phyloP scores from a whole-genome alignment of 2,113 vertebrate genomes.

The Gopherus flavomarginatus region DNA sequence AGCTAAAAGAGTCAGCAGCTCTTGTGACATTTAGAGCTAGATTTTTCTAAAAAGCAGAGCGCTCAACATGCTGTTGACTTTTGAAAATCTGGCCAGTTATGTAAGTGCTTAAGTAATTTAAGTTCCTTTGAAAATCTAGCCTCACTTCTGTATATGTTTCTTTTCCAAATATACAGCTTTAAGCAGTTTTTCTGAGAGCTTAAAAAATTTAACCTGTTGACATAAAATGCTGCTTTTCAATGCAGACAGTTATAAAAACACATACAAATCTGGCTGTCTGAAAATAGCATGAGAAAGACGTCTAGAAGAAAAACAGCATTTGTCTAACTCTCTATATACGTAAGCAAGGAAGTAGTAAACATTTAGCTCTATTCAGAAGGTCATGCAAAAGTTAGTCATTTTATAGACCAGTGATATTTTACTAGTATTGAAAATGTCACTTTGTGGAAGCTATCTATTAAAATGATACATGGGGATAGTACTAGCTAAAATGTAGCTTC shows the following conservation, averaged over 20 bases:
- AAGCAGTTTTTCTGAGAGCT: constrained; percentile 34
- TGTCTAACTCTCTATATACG: background rate
- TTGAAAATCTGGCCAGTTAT: no score
- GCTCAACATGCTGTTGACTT: no score
- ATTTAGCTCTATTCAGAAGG: background rate
- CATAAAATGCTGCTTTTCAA: background rate
- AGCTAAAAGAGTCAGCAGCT: background rate
- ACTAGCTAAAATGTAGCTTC: background rate
- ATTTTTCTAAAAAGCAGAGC: background rate
- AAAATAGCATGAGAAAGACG: background rate
- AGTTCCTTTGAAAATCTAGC: no score
- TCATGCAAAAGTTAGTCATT: background rate
- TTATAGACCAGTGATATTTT: background rate
- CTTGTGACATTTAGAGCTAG: background rate
- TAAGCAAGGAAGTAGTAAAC: background rate
- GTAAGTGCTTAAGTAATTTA: no score
- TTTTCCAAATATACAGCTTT: background rate
- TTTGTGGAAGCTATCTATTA: background rate
- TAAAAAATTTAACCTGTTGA: background rate
- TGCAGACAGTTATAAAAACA: background rate
- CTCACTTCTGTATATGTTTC: no score
- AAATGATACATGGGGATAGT: background rate
- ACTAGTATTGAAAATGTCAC: background rate
- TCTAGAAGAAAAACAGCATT: background rate
- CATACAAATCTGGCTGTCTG: background rate